Percentiles rank a stretch among this genome's conserved stretches.
Evolutionary conservation across 2,113 vertebrate genomes (phyloP).

Genomic region (Cottus gobio): DNA sequence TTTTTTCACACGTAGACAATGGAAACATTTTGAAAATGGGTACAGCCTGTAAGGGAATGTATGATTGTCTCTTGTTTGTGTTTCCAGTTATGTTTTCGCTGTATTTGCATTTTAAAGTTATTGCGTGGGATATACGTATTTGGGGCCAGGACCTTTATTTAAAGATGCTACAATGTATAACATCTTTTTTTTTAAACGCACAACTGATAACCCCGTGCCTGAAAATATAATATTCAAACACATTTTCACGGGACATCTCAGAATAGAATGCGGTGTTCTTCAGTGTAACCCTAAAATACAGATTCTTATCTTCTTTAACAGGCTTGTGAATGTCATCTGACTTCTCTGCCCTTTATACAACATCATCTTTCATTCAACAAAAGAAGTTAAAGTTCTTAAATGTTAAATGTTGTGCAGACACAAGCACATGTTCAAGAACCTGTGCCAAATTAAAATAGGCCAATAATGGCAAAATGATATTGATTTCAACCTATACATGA

Average conservation of each 20-base stretch:
- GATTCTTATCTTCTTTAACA: not conserved
- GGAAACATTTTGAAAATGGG: slow-evolving; percentile 34
- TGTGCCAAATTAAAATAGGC: not conserved
- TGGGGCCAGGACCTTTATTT: not conserved
- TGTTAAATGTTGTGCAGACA: not conserved
- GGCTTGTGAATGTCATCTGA: not conserved
- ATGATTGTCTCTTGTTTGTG: slow-evolving; percentile 8
- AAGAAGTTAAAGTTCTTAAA: not conserved
- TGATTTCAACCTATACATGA: not conserved
- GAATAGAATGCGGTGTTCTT: not conserved
- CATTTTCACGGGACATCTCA: not conserved
- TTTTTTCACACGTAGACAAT: not conserved
- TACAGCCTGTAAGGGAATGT: slow-evolving; percentile 32
- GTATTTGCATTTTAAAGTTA: not conserved
- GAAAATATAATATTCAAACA: too few species aligned
- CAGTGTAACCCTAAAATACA: not conserved
- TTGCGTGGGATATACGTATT: not conserved
- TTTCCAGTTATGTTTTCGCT: slow-evolving; percentile 16
- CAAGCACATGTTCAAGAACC: not conserved
- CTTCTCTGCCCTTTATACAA: too few species aligned
- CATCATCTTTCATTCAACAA: not conserved
- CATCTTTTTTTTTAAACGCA: not conserved
- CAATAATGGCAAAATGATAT: not conserved
- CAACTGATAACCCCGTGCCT: not conserved
- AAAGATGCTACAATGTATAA: not conserved